phyloP scores from a whole-genome alignment of 2,888 invertebrate genomes.

The Leistus spinibarbis region DNA sequence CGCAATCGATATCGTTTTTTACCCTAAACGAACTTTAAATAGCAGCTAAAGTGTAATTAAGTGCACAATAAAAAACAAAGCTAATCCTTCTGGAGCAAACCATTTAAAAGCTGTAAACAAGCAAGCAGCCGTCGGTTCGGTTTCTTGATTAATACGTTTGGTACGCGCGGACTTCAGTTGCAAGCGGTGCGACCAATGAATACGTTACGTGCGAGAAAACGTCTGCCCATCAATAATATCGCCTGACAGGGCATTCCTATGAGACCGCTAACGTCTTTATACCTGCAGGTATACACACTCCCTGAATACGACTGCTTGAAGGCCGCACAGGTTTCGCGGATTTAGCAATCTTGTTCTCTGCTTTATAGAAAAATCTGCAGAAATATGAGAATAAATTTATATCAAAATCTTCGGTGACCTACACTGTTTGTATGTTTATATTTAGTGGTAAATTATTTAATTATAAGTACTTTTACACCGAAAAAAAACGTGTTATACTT shows the following conservation, averaged over 20 bases:
- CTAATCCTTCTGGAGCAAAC: neutral
- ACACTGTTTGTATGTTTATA: no score
- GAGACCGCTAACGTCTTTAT: conserved; percentile 4
- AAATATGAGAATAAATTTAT: no score
- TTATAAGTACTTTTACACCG: no score
- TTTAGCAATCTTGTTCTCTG: neutral
- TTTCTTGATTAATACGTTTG: conserved; percentile 15
- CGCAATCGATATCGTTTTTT: no score
- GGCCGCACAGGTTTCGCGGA: neutral
- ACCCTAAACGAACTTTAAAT: neutral
- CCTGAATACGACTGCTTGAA: no score
- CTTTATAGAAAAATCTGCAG: neutral
- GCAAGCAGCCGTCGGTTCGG: no score
- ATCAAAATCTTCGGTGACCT: no score
- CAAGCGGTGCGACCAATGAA: neutral
- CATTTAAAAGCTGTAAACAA: neutral
- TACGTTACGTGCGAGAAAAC: conserved; percentile 1
- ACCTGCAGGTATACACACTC: neutral
- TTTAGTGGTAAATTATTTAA: no score
- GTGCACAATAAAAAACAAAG: neutral
- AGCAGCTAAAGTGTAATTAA: neutral
- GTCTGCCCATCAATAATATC: conserved; percentile 15
- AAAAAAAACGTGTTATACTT: no score
- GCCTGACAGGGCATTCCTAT: conserved; percentile 1
- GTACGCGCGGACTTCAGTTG: neutral